phyloP scores from a whole-genome alignment of 2,888 invertebrate genomes.

The Melipona bicolor region DNA sequence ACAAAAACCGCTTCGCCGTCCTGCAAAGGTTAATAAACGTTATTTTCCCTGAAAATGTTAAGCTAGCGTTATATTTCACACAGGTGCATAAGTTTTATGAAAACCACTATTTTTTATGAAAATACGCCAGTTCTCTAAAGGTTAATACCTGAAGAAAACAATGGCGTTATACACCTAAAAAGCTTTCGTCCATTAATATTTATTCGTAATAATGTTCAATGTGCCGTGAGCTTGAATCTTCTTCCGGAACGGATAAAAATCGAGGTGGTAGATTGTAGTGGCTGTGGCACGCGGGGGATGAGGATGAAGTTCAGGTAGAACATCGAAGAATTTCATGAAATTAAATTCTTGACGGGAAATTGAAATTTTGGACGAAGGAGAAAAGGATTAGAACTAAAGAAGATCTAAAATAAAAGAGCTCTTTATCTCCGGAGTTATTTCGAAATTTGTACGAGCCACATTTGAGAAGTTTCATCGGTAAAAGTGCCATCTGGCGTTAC shows the following conservation, averaged over 20 bases:
- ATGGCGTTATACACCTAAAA: neutral
- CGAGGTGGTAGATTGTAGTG: neutral
- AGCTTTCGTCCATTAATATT: neutral
- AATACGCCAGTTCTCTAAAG: no score
- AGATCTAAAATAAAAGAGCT: no score
- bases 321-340: conserved; percentile 27
- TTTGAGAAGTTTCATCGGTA: neutral
- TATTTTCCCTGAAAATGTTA: no score
- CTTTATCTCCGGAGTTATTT: neutral
- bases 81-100: no score
- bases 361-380: conserved; percentile 5
- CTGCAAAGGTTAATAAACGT: no score
- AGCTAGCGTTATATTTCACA: no score
- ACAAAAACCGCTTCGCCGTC: no score
- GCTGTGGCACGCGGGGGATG: no score
- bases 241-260: neutral
- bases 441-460: neutral
- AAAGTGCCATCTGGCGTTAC: neutral
- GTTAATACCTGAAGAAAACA: neutral
- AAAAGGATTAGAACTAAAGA: conserved; percentile 1
- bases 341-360: conserved; percentile 28
- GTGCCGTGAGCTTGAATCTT: neutral
- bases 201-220: no score
- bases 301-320: neutral
- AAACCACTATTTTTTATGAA: no score